Evolutionary conservation across 2,113 vertebrate genomes (phyloP), one percentile per base, ranked within the genome.

Genomic region (Ellobius talpinus): DNA sequence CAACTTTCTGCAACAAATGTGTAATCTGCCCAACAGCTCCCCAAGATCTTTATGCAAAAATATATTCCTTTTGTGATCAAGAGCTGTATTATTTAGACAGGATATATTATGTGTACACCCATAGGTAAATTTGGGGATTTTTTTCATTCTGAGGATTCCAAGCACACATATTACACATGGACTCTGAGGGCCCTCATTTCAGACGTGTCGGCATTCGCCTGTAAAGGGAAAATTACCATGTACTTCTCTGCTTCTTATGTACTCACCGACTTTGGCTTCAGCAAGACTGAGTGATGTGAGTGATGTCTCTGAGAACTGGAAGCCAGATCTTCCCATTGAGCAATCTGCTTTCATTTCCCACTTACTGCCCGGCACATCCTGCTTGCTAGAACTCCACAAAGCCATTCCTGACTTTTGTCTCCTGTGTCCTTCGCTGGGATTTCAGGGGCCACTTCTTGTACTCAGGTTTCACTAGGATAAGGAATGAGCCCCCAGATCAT

Each of bases 351-450:
- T 31, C 52, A 55, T 9, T 42, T 2, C 3, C 26, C 9, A 1
- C 45, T 16, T 31, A 58, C 63, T 50, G 29, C 36, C 7, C 55
- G 23, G 65, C 33, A 16, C 1, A 12, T 9, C 11, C 12, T 70
- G 45, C 42, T 19, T 42, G 36, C 50, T 24, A 70, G 9, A n/a
- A 29, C 4, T 31, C 3, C 81, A 55, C 79, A 24, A 21, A 70
- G 13, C 5, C 42, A 26, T 87, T 31, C 26, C 68, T 13, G 61
- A 87, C 68, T 39, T 63, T 42, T 0, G 58, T 39, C 8, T 58
- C 33, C 70, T 97, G 89, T 17, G 4, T 82, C 95, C 95, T 96
- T 78, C 77, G 95, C 33, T 76, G 96, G 74, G 13, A 88, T 79
- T 91, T 5, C 42, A 19, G 12, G 8, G 23, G 19, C 23, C 21